Base-by-base conservation (phyloP, 2,113 vertebrate species). In the Girardinichthys multiradiatus region DNA sequence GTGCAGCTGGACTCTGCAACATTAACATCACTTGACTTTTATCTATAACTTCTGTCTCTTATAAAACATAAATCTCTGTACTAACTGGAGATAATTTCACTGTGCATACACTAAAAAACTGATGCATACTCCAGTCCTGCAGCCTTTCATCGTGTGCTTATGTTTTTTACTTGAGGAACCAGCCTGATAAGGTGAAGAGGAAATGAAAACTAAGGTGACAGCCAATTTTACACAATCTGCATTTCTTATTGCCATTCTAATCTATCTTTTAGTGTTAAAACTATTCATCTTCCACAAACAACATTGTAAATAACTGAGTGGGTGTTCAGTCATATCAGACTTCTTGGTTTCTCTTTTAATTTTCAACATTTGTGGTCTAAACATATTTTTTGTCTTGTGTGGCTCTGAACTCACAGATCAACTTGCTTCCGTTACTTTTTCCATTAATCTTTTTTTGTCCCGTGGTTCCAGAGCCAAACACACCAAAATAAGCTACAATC, bases 201-300 rank as follows among this genome's bases (percentile, higher is more conserved):
- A 26, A 63, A 63, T 37, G 21, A 35, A 63, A 63, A 64, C 8
- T 12, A 48, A 29, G 17, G 19, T n/a, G 10, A 33, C 30, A 68
- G 12, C 11, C 65, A 67, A 14, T 54, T 67, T 54, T 45, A 67
- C 65, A 67, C 21, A 68, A n/a, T n/a, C 30, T 35, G 66, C 48
- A 27, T 27, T 57, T 68, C 30, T 26, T 54, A 3, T 30, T 51
- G 2, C 19, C 19, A 48, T 48, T 13, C 10, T n/a, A 13, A 14
- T 33, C 1, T 24, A 48, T 19, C 19, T 31, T 33, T 68, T 13
- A 31, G 11, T 31, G 45, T 30, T 67, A 67, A 51, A n/a, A 26
- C 21, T 48, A 2, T 30, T 24, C 7, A n/a, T 30, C 28, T 30
- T 31, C 13, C 9, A 30, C 17, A 26, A n/a, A 48, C 10, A 33